Evolutionary conservation across 2,888 invertebrate species (phyloP), one percentile per base, ranked within the genome.

Genomic region (Palloptera scutellata): DNA sequence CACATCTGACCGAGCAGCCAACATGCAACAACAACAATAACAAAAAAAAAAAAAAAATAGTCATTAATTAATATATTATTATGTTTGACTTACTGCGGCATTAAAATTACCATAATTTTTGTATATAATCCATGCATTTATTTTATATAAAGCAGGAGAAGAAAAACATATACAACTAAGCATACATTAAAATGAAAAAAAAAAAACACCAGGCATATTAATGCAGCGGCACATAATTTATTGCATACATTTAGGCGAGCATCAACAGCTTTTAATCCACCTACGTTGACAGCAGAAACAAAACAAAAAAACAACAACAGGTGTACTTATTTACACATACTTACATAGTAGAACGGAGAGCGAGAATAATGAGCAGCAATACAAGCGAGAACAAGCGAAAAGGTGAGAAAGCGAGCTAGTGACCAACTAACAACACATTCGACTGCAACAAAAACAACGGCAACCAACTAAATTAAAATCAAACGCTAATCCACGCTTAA

Each of bases 401-500:
- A 42, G 15, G 19, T 42, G 19, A 58, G 30, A 58, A 30, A 40
- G 12, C 42, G 13, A 40, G 17, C 42, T 42, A 41, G 42, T 40
- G 15, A 54, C 1, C n/a, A 55, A 30, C 30, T 30, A 30, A 2
- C 30, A 30, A 30, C 30, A 30, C 30, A 30, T 2, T 6, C 30
- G 55, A 45, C 20, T 45, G 30, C 30, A 42, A 57, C 57, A 57
- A 57, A 42, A 13, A 12, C 13, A 19, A 48, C 42, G 40, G 17
- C 30, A 61, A 45, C 41, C 69, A 73, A 73, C 73, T 74, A 74
- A 81, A 81, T 82, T 82, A 81, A 81, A 81, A 81, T 81, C 81
- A 81, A 81, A 82, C 78, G 80, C 80, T 81, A 81, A 81, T 78
- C 82, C 74, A 70, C 75, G 81, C 81, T 81, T 81, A 79, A 82